Evolutionary conservation across 2,113 vertebrate species (phyloP).

Genomic region (Coracopsis vasa): DNA sequence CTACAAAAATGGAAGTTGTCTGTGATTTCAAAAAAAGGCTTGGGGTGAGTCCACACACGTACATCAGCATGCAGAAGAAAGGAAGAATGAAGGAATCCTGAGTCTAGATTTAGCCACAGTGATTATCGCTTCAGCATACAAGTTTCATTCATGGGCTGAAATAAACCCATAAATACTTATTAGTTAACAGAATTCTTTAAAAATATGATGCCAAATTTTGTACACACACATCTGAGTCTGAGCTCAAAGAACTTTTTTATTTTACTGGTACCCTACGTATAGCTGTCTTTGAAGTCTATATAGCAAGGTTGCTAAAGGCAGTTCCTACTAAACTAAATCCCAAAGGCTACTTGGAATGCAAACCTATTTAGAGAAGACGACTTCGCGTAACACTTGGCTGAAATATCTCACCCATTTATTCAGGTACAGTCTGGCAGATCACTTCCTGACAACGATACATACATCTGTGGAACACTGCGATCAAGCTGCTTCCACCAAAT

Average conservation of each 20-base stretch:
- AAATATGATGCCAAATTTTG: neutral
- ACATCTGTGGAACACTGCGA: fast-evolving
- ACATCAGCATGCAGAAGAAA: neutral
- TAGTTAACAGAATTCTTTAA: neutral
- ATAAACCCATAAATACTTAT: neutral
- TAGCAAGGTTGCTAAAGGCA: neutral
- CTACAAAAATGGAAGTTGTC: neutral
- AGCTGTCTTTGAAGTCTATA: neutral
- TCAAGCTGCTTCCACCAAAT: neutral
- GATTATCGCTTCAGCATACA: neutral
- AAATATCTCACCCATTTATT: neutral
- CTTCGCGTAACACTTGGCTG: neutral
- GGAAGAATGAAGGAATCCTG: neutral
- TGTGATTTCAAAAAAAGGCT: neutral
- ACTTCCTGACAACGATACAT: neutral
- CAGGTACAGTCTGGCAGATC: neutral
- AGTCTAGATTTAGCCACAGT: neutral
- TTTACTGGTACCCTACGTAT: fast-evolving
- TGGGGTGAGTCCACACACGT: neutral
- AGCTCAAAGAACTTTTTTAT: neutral
- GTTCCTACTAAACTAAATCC: neutral
- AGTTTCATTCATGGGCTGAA: neutral
- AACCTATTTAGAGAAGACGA: neutral
- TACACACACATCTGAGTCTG: neutral
- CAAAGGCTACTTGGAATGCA: neutral